Percentiles rank a stretch among this genome's conserved stretches.
Conservation (phyloP, 1,140 invertebrate species). For the Andrena cerasifolii region DNA sequence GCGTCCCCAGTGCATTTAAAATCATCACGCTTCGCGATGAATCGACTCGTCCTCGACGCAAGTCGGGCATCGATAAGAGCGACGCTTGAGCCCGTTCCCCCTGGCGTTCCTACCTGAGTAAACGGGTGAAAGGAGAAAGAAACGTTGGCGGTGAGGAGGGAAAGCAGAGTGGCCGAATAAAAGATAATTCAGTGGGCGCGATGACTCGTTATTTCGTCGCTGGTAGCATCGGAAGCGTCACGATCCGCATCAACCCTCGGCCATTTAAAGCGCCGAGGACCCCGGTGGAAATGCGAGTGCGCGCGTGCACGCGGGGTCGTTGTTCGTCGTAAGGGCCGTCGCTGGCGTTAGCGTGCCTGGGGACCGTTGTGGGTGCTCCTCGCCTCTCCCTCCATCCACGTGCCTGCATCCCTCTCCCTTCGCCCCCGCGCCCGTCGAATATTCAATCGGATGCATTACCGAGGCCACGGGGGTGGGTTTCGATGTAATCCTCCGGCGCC, state of each 20-base stretch:
- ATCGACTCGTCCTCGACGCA: no score
- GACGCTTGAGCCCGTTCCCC: no score
- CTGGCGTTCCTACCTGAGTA: background rate
- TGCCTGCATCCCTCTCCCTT: constrained; percentile 19
- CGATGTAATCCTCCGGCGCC: constrained; percentile 61
- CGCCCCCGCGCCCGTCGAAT: constrained; percentile 56
- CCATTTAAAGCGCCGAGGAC: constrained; percentile 66
- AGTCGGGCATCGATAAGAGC: background rate
- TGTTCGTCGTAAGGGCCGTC: constrained; percentile 51
- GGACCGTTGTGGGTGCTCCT: constrained; percentile 50
- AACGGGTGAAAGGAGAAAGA: background rate
- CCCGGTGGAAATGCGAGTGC: constrained; percentile 36
- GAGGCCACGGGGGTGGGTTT: constrained; percentile 45
- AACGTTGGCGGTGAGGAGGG: background rate
- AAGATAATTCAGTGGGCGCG: constrained; percentile 61
- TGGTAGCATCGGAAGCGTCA: background rate
- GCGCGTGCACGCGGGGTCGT: constrained; percentile 34
- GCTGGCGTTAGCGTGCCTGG: constrained; percentile 43
- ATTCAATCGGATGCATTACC: constrained; percentile 68
- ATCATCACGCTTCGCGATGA: no score
- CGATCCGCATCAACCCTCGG: constrained; percentile 20
- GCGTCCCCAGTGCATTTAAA: no score
- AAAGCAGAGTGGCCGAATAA: constrained; percentile 59
- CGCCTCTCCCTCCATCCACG: constrained; percentile 22
- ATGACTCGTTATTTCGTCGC: constrained; percentile 39